Percentiles rank a stretch among this genome's conserved stretches.
Evolutionary conservation across 2,888 invertebrate genomes (phyloP).

Genomic region (Thelaira solivaga): DNA sequence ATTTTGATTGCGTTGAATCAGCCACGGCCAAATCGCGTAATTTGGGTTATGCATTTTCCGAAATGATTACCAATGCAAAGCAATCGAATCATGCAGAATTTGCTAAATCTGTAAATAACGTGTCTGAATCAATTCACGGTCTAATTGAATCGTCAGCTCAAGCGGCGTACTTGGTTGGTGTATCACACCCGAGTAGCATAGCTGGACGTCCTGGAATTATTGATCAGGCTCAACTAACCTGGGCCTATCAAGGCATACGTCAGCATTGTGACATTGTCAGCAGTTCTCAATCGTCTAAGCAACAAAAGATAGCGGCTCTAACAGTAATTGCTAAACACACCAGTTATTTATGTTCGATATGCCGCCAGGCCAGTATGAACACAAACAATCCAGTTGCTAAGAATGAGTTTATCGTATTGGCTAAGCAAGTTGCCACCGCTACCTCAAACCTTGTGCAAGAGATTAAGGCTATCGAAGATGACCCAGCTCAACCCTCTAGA

Average conservation of each 20-base stretch:
- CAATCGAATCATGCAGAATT: constrained; percentile 90
- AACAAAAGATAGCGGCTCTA: constrained; percentile 92
- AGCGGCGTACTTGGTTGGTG: constrained; percentile 95
- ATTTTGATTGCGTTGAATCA: constrained; percentile 94
- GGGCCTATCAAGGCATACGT: constrained; percentile 93
- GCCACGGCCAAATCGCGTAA: constrained; percentile 93
- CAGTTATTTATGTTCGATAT: constrained; percentile 95
- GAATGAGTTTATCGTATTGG: constrained; percentile 97
- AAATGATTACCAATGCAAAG: constrained; percentile 95
- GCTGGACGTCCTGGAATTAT: constrained; percentile 93
- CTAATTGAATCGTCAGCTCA: constrained; percentile 96
- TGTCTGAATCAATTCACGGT: constrained; percentile 92
- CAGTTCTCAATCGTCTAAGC: constrained; percentile 85
- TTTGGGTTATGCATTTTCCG: constrained; percentile 93
- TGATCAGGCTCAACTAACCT: constrained; percentile 90
- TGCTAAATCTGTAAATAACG: constrained; percentile 88
- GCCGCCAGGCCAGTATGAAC: constrained; percentile 93
- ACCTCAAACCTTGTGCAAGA: constrained; percentile 96
- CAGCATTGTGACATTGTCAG: constrained; percentile 89
- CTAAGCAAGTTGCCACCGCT: constrained; percentile 97
- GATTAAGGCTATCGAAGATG: constrained; percentile 92
- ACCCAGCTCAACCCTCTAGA: constrained; percentile 85
- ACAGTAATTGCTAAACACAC: constrained; percentile 98
- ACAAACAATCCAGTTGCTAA: constrained; percentile 94
- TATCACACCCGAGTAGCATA: constrained; percentile 92